Evolutionary conservation across 2,888 invertebrate species (phyloP).

Genomic region (Noctua comes): DNA sequence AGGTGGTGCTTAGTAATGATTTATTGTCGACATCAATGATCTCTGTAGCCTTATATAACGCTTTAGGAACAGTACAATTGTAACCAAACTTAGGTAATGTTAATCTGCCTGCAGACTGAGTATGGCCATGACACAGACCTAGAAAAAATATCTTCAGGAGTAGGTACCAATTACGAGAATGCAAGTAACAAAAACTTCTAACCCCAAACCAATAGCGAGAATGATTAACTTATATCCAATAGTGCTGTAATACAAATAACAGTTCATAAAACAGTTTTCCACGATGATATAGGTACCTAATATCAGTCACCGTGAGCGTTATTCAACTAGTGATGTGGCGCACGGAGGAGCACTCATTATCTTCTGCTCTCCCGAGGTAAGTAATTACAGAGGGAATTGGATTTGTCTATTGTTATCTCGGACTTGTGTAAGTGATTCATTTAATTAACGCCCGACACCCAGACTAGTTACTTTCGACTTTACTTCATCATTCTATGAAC

Average conservation of each 20-base stretch:
- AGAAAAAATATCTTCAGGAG: neutral
- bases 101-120: neutral
- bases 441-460: slow-evolving; percentile 68
- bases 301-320: slow-evolving; percentile 16
- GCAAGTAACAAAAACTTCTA: neutral
- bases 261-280: slow-evolving; percentile 20
- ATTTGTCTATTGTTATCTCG: slow-evolving; percentile 75
- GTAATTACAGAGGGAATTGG: slow-evolving; percentile 75
- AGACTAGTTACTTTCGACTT: slow-evolving; percentile 41
- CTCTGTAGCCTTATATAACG: neutral
- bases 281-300: slow-evolving; percentile 24
- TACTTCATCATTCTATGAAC: slow-evolving; percentile 14
- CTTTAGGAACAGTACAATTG: neutral
- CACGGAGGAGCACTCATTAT: slow-evolving; percentile 58
- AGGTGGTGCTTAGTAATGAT: neutral
- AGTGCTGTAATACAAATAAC: slow-evolving; percentile 21
- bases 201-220: neutral
- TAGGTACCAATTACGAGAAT: neutral
- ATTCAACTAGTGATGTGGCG: slow-evolving; percentile 36
- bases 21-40: neutral
- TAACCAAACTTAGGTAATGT: neutral
- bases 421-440: slow-evolving; percentile 71
- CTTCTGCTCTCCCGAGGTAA: slow-evolving; percentile 67
- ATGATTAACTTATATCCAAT: neutral
- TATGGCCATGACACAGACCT: neutral